These are phyloP conservation scores for Neoarius graeffei DNA, from an alignment of 2,113 vertebrate species.

Conservation along the genomic window DNA sequence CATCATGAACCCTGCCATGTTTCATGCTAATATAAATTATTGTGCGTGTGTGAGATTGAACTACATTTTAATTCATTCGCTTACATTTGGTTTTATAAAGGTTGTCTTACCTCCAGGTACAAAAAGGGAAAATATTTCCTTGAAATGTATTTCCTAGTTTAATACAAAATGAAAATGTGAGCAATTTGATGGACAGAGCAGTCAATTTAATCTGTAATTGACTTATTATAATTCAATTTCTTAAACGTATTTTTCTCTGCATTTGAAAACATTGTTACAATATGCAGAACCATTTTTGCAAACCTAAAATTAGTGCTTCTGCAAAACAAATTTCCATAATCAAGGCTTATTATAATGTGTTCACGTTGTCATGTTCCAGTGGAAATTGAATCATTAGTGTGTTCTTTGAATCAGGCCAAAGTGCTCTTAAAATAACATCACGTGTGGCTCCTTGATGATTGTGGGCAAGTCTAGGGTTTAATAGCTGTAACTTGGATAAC, in stretches of 20 bases:
- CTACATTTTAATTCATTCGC: conserved; percentile 9
- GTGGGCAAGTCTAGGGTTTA: background rate
- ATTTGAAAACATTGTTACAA: conserved; percentile 67
- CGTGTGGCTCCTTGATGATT: conserved; percentile 14
- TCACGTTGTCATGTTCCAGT: conserved; percentile 11
- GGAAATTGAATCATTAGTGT: conserved; percentile 40
- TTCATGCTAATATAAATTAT: background rate
- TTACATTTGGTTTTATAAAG: background rate
- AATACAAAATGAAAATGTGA: conserved; percentile 72
- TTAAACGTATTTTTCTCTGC: conserved; percentile 68
- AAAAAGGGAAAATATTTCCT: conserved; percentile 61
- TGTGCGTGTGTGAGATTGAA: background rate
- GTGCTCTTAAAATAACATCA: conserved; percentile 21
- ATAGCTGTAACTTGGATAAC: background rate
- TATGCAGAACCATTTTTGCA: conserved; percentile 27
- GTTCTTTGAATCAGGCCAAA: conserved; percentile 20
- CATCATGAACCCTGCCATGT: too few relatives aligned
- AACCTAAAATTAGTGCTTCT: conserved; percentile 41
- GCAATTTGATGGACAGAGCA: conserved; percentile 71
- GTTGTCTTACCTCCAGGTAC: background rate
- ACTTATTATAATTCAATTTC: conserved; percentile 71
- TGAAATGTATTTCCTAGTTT: conserved; percentile 66
- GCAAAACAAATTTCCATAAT: conserved; percentile 43
- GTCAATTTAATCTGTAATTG: conserved; percentile 78
- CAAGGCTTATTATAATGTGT: conserved; percentile 34